Conservation (phyloP, 2,113 vertebrate species). For the Brienomyrus longianalis region DNA sequence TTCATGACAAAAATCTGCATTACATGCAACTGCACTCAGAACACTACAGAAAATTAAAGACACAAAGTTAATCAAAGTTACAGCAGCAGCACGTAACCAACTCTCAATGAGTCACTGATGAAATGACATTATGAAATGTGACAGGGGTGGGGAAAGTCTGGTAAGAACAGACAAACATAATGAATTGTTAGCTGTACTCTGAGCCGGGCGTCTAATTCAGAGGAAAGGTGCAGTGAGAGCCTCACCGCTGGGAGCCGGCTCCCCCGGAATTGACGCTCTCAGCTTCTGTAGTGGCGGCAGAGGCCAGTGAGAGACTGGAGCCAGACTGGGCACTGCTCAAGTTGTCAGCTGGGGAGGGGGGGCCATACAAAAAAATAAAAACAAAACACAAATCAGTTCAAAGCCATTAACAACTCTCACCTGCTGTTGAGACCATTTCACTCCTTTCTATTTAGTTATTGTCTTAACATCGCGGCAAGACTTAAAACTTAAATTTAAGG, state of each 20-base stretch:
- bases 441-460: not conserved
- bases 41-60: not conserved
- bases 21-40: not conserved
- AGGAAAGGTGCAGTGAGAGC: not conserved
- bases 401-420: not conserved
- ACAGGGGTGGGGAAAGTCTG: not conserved
- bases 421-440: not conserved
- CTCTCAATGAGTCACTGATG: not conserved
- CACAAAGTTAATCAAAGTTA: no score
- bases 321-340: slow-evolving; percentile 79
- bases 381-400: not conserved
- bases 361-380: not conserved
- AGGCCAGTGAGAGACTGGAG: slow-evolving; percentile 88
- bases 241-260: slow-evolving; percentile 74
- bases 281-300: slow-evolving; percentile 71
- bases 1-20: not conserved
- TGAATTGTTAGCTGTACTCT: not conserved
- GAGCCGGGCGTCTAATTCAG: not conserved
- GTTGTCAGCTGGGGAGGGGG: slow-evolving; percentile 66
- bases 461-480: not conserved
- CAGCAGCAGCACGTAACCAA: not conserved
- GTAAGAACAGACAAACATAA: not conserved
- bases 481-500: not conserved
- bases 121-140: not conserved
- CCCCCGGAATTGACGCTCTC: slow-evolving; percentile 83